phyloP scores from a whole-genome alignment of 2,113 vertebrate species.

The Tyto alba region DNA sequence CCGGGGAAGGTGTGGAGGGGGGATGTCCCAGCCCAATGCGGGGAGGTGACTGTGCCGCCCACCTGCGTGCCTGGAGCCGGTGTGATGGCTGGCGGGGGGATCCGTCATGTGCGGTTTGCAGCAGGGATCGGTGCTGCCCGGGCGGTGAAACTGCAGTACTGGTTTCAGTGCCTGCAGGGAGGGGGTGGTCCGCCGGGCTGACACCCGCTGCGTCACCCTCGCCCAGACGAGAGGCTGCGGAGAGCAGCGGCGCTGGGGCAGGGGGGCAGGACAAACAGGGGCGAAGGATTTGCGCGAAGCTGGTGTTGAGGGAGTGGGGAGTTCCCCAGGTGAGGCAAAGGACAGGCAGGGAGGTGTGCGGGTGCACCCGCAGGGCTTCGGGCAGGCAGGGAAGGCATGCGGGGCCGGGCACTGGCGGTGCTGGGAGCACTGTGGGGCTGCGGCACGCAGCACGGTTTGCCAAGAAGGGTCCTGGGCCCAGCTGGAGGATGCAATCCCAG shows the following conservation, averaged over 20 bases:
- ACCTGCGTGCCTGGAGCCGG: neutral
- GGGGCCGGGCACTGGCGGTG: rapidly evolving
- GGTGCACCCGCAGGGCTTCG: rapidly evolving
- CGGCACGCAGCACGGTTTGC: rapidly evolving
- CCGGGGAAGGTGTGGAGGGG: rapidly evolving
- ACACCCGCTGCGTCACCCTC: neutral
- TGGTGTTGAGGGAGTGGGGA: neutral
- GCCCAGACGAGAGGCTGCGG: neutral
- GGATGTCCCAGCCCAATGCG: neutral
- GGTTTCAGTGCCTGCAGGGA: conserved; percentile 39
- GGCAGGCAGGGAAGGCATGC: neutral
- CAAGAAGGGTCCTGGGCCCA: conserved; percentile 17
- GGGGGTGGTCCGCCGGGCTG: neutral
- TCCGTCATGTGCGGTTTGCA: neutral
- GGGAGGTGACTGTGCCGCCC: neutral
- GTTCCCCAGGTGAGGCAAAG: neutral
- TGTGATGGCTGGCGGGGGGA: rapidly evolving
- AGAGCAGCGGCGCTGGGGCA: neutral
- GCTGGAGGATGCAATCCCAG: neutral
- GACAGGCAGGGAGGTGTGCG: neutral
- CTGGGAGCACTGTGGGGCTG: rapidly evolving
- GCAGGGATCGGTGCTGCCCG: neutral
- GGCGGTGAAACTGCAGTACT: neutral
- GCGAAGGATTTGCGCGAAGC: neutral
- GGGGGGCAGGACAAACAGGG: neutral